Conservation (phyloP, 2,888 invertebrate genomes). For the Tetramorium bicarinatum region DNA sequence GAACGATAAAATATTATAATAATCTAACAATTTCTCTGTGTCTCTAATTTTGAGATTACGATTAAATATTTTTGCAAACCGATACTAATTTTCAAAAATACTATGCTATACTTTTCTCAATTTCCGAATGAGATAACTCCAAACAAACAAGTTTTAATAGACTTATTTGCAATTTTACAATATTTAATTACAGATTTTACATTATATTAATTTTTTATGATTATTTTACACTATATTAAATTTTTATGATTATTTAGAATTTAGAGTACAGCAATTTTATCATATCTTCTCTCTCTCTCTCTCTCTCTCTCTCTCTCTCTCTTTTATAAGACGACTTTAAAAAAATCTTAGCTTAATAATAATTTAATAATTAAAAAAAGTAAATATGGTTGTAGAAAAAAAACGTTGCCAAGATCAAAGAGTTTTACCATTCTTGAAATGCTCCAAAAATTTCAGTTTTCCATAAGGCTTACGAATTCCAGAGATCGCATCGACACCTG, state of each 20-base stretch:
- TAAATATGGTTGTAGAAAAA: background rate
- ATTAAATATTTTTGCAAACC: background rate
- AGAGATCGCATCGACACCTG: constrained; percentile 54
- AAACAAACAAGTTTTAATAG: background rate
- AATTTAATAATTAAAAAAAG: background rate
- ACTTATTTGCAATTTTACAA: background rate
- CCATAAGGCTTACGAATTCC: constrained; percentile 46
- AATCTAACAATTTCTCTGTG: background rate
- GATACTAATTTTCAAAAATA: background rate
- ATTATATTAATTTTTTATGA: background rate
- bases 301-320: background rate
- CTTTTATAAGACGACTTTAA: background rate
- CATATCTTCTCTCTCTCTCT: background rate
- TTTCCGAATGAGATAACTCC: background rate
- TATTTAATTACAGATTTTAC: background rate
- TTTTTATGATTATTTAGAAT: background rate
- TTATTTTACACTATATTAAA: constrained; percentile 1
- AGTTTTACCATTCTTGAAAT: background rate
- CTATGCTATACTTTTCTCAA: background rate
- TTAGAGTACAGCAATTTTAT: background rate
- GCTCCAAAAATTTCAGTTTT: background rate
- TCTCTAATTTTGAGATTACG: background rate
- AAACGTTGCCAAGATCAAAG: background rate
- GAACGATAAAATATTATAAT: background rate
- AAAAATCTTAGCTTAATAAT: background rate